phyloP scores from a whole-genome alignment of 2,888 invertebrate species.

The Kryphioiulus occultus region DNA sequence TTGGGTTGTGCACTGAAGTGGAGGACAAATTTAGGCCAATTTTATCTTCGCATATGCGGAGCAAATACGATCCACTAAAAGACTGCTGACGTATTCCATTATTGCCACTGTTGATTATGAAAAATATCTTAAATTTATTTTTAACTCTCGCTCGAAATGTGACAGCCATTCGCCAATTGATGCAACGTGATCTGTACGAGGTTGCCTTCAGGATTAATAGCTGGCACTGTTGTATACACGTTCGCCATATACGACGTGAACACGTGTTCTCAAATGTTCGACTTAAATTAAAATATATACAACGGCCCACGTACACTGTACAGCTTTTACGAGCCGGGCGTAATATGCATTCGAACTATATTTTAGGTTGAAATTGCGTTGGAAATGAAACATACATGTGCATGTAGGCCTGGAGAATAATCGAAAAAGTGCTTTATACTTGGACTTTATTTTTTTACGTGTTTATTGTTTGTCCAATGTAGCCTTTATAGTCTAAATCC shows the following conservation, averaged over 20 bases:
- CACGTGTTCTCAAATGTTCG: background rate
- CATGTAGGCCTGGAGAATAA: too few species aligned
- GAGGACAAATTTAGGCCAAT: background rate
- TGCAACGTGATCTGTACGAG: constrained; percentile 8
- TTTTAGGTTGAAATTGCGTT: too few species aligned
- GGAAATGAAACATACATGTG: too few species aligned
- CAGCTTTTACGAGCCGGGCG: too few species aligned
- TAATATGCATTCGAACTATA: too few species aligned
- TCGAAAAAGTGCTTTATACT: too few species aligned
- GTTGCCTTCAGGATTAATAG: background rate
- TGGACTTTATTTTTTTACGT: too few species aligned
- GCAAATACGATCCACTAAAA: background rate
- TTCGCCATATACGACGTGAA: background rate
- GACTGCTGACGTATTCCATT: background rate
- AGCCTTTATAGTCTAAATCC: background rate
- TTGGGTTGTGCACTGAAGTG: background rate
- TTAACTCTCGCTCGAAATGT: constrained; percentile 3
- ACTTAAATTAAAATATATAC: background rate
- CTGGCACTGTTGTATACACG: background rate
- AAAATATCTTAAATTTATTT: background rate
- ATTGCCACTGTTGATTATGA: constrained; percentile 25
- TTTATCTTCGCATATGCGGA: background rate
- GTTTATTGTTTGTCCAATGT: background rate
- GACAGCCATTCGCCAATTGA: constrained; percentile 28
- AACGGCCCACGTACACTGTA: background rate